phyloP scores from a whole-genome alignment of 1,140 invertebrate species.

The Pteromalus puparum region DNA sequence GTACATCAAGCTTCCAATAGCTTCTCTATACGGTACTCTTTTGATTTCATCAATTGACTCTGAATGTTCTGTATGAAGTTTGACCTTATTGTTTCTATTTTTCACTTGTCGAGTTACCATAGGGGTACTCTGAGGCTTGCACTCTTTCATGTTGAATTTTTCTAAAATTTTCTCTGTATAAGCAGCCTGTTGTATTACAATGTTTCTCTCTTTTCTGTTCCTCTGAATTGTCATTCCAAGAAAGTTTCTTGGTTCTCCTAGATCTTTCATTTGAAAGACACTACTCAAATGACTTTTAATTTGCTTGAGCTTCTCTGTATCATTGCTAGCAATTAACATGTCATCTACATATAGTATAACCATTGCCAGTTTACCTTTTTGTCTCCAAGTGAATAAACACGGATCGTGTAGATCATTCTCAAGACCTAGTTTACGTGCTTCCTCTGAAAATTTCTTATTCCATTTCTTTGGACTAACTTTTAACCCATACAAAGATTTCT shows the following conservation, averaged over 20 bases:
- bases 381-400: constrained; percentile 53
- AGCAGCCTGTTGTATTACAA: constrained; percentile 25
- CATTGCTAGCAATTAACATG: constrained; percentile 52
- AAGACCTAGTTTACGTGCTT: constrained; percentile 35
- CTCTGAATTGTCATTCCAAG: constrained; percentile 49
- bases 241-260: constrained; percentile 49
- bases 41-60: constrained; percentile 34
- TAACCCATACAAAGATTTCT: too few relatives aligned
- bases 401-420: too few relatives aligned
- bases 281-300: constrained; percentile 43
- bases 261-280: constrained; percentile 53
- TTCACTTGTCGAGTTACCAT: constrained; percentile 51
- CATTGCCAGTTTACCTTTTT: constrained; percentile 27
- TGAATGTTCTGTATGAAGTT: constrained; percentile 49
- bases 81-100: constrained; percentile 40
- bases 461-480: too few relatives aligned
- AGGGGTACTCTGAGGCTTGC: constrained; percentile 60
- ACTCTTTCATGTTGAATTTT: constrained; percentile 62
- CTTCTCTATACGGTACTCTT: constrained; percentile 60
- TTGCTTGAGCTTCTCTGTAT: constrained; percentile 35
- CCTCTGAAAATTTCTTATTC: constrained; percentile 47
- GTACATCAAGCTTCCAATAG: constrained; percentile 66
- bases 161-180: constrained; percentile 55
- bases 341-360: constrained; percentile 44
- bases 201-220: constrained; percentile 39